Evolutionary conservation across 1,140 invertebrate species (phyloP), one percentile per base, ranked within the genome.

Genomic region (Drosophila parvula): DNA sequence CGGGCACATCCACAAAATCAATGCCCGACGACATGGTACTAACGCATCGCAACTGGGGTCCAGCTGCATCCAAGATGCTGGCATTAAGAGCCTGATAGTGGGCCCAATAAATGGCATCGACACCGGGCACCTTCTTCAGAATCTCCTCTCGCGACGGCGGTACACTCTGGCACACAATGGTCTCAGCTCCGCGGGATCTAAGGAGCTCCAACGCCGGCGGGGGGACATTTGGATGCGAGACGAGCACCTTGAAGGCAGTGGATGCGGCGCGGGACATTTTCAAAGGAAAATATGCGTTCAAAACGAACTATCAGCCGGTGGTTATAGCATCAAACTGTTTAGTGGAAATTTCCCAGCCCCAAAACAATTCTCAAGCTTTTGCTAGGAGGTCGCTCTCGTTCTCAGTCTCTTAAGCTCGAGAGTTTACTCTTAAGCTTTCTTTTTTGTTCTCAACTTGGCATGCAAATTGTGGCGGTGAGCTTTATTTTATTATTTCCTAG

Each of bases 21-120:
- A 95, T 93, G 12, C 98, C 98, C 14, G 97, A 97, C 0, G 96
- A 96, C 95, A 98, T 97, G 1, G 98, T 98, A 1, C 95, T 95
- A 5, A 99, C 93, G 0, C 97, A 96, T 93, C 97, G 97, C 43
- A 99, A 90, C 73, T 95, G 94, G 4, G 94, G 90, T 43, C 97
- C 97, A 93, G 93, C 93, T 28, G 92, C 92, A 59, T 93, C 93
- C 28, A 98, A 75, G 16, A 97, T 82, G 78, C 96, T 95, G 7
- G 93, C 92, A 88, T 96, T 95, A 74, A 97, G 94, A 78, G 94
- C 94, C 78, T 96, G 95, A 30, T 95, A 95, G 18, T 96, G 83
- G n/a, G 95, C 83, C 92, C 96, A 97, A 63, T 94, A 95, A 5
- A 97, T 81, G 32, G 91, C 96, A 92, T 95, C 94, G n/a, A 94